Percentiles rank a stretch among this genome's conserved stretches.
Evolutionary conservation across 1,140 invertebrate species (phyloP).

Genomic region (Drosophila melanogaster): Release_6_plus_ISO1_MT NT_037436.4:22567501-22568000

Average conservation of each 20-base stretch:
- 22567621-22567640: constrained; percentile 78
- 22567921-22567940: constrained; percentile 66
- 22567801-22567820: constrained; percentile 1
- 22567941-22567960: constrained; percentile 79
- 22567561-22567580: constrained; percentile 64
- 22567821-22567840: constrained; percentile 41
- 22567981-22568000: constrained; percentile 59
- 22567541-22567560: constrained; percentile 68
- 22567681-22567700: constrained; percentile 70
- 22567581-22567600: constrained; percentile 49
- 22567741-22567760: constrained; percentile 44
- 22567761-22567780: constrained; percentile 37
- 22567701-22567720: constrained; percentile 1
- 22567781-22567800: background rate
- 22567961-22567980: constrained; percentile 60
- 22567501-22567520: constrained; percentile 51
- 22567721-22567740: constrained; percentile 33
- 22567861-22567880: constrained; percentile 33
- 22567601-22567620: constrained; percentile 48
- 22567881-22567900: constrained; percentile 32
- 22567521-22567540: constrained; percentile 44
- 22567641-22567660: constrained; percentile 83
- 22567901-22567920: constrained; percentile 25
- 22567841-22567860: constrained; percentile 66
- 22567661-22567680: constrained; percentile 68